Percentiles rank a stretch among this genome's conserved stretches.
Evolutionary conservation across 35 echinoderm and acorn worm species (phyloP).

Genomic region (Apostichopus californicus): DNA sequence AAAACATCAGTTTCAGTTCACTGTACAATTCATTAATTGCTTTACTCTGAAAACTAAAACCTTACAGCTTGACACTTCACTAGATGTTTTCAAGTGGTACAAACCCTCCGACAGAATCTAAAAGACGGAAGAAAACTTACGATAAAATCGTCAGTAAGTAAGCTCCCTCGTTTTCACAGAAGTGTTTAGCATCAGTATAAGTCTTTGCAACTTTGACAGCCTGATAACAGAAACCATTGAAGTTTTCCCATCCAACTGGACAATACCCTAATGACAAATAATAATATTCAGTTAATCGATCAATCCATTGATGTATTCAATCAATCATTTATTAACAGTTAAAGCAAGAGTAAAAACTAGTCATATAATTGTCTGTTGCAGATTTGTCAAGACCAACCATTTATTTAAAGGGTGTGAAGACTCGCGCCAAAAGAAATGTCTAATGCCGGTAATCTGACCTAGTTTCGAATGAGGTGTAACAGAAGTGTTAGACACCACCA

Average conservation of each 20-base stretch:
- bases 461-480: no score
- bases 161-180: constrained; percentile 57
- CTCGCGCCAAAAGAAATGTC: no score
- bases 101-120: background rate
- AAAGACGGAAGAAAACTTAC: constrained; percentile 43
- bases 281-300: background rate
- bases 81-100: no score
- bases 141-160: constrained; percentile 52
- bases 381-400: no score
- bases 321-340: background rate
- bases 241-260: constrained; percentile 58
- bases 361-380: background rate
- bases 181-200: constrained; percentile 66
- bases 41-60: no score
- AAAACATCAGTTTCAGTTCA: no score
- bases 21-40: no score
- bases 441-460: no score
- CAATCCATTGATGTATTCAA: background rate
- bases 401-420: no score
- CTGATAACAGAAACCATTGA: constrained; percentile 67
- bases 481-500: no score
- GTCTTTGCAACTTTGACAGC: background rate
- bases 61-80: no score
- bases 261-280: constrained; percentile 49
- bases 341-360: background rate